Conservation (phyloP, 2,797 vertebrate genomes). For the Nannoperca australis region DNA sequence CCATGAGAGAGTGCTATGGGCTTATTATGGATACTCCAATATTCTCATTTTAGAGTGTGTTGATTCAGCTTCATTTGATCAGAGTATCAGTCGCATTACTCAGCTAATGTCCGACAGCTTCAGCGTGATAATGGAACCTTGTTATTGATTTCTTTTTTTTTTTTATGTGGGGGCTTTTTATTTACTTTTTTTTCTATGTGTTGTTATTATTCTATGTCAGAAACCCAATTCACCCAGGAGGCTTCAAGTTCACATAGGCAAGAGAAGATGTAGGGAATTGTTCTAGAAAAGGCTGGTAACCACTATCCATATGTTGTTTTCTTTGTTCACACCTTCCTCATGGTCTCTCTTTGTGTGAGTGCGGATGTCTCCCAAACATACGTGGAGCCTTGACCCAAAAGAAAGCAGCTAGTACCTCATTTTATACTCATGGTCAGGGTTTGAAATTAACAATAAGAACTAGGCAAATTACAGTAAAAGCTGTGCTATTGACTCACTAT, state of each 20-base stretch:
- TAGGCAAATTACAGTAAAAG: conserved; percentile 30
- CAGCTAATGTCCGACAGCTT: conserved; percentile 60
- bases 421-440: conserved; percentile 68
- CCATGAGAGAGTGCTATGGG: conserved; percentile 67
- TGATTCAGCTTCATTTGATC: conserved; percentile 65
- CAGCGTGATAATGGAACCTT: conserved; percentile 47
- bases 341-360: conserved; percentile 27
- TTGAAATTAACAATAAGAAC: conserved; percentile 51
- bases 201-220: conserved; percentile 45
- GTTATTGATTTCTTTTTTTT: conserved; percentile 37
- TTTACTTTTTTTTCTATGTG: conserved; percentile 54
- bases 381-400: conserved; percentile 53
- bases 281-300: conserved; percentile 48
- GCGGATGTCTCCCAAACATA: conserved; percentile 31
- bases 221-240: conserved; percentile 24
- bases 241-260: conserved; percentile 42
- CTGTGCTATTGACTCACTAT: conserved; percentile 19
- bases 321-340: conserved; percentile 20
- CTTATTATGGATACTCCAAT: conserved; percentile 70
- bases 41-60: conserved; percentile 75
- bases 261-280: conserved; percentile 23
- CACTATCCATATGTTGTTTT: conserved; percentile 29
- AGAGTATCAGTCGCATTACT: conserved; percentile 54
- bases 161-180: conserved; percentile 31
- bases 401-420: conserved; percentile 70